These are phyloP conservation scores for Fistularia commersonii DNA, from an alignment of 2,797 vertebrate genomes.

Conservation along the genomic window DNA sequence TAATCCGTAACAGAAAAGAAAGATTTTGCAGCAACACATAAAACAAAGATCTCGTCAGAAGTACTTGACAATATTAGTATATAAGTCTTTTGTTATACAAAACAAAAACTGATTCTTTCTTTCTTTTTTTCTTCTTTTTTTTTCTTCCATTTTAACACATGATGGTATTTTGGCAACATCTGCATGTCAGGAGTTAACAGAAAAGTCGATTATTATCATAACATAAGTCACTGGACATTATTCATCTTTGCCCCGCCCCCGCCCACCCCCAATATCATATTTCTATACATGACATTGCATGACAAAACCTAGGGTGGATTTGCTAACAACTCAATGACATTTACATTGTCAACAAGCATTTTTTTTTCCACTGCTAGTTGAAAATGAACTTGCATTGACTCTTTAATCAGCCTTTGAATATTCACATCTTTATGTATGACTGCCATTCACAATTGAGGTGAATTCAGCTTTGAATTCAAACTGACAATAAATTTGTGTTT, in stretches of 20 bases:
- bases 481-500: too few relatives aligned
- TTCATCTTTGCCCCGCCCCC: conserved; percentile 28
- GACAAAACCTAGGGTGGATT: conserved; percentile 61
- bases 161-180: conserved; percentile 64
- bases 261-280: conserved; percentile 36
- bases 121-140: conserved; percentile 25
- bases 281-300: conserved; percentile 70
- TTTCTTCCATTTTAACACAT: conserved; percentile 45
- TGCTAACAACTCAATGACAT: conserved; percentile 60
- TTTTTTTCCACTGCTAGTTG: conserved; percentile 26
- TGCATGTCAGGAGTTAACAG: conserved; percentile 61
- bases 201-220: conserved; percentile 59
- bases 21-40: conserved; percentile 58
- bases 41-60: conserved; percentile 66
- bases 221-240: conserved; percentile 61
- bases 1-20: conserved; percentile 54
- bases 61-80: conserved; percentile 67
- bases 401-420: conserved; percentile 36
- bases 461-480: conserved; percentile 44
- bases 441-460: conserved; percentile 41
- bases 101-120: conserved; percentile 43
- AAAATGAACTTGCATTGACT: conserved; percentile 20
- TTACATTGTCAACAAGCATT: conserved; percentile 59
- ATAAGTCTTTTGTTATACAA: conserved; percentile 67
- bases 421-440: conserved; percentile 10